Conservation (phyloP, 2,888 invertebrate species). For the Ormyrus pomaceus region DNA sequence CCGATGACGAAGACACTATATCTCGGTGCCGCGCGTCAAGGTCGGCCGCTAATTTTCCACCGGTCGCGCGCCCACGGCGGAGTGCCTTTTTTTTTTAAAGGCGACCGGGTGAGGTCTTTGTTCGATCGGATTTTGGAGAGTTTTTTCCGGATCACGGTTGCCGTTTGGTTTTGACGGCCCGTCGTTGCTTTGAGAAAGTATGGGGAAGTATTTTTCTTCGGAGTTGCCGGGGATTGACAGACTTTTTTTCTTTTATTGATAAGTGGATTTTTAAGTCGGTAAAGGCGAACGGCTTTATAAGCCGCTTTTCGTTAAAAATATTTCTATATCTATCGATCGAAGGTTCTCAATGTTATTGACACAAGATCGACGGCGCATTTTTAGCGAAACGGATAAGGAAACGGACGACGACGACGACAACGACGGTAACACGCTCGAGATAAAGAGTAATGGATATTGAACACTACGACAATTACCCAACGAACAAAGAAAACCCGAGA, state of each 20-base stretch:
- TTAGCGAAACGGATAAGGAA: background rate
- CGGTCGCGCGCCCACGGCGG: slow-evolving; percentile 14
- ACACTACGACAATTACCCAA: slow-evolving; percentile 25
- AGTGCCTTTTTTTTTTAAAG: background rate
- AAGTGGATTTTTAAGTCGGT: too few species aligned
- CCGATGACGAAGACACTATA: background rate
- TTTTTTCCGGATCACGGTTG: too few species aligned
- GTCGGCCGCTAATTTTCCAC: slow-evolving; percentile 48
- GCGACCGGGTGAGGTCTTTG: background rate
- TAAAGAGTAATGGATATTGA: slow-evolving; percentile 6
- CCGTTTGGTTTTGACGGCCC: too few species aligned
- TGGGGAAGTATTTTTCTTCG: too few species aligned
- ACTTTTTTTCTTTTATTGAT: too few species aligned
- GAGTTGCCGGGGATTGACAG: too few species aligned
- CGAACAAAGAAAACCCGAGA: slow-evolving; percentile 3
- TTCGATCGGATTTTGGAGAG: background rate
- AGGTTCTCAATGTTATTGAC: background rate
- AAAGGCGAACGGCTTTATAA: background rate
- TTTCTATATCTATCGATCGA: too few species aligned
- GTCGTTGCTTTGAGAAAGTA: too few species aligned
- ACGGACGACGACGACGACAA: background rate
- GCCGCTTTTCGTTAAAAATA: background rate
- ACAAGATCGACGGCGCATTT: background rate
- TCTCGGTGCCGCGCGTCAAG: slow-evolving; percentile 31
- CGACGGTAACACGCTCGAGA: background rate